A percentile compares a stretch with the other conserved stretches of the same genome.
phyloP scores from a whole-genome alignment of 2,797 vertebrate genomes.

The Pelochelys cantorii region DNA sequence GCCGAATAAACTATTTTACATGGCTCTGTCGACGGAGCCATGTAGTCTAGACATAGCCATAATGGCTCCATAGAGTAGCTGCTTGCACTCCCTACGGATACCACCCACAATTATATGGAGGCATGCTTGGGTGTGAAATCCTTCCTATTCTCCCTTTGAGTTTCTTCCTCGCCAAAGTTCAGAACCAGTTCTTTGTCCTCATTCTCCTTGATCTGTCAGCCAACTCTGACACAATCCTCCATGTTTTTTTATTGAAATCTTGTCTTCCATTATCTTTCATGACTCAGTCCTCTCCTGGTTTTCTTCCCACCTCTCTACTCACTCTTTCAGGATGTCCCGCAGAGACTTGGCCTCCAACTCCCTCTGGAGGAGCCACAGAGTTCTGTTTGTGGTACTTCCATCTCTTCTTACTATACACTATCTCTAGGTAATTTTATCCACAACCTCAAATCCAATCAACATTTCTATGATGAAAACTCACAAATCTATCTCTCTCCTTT shows the following conservation, averaged over 20 bases:
- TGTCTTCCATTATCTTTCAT: not conserved
- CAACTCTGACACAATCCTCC: not conserved
- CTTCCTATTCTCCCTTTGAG: not conserved
- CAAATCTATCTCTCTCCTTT: not conserved
- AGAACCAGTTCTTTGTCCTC: not conserved
- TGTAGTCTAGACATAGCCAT: no score
- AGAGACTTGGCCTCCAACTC: not conserved
- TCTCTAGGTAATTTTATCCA: not conserved
- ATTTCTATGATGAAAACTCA: not conserved
- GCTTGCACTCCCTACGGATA: not conserved
- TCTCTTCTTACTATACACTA: not conserved
- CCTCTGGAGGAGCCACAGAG: not conserved
- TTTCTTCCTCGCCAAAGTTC: not conserved
- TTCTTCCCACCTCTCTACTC: not conserved
- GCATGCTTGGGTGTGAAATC: not conserved
- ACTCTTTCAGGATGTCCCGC: not conserved
- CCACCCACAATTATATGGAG: not conserved
- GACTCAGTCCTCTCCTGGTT: not conserved
- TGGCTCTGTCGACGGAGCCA: no score
- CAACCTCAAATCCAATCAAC: not conserved
- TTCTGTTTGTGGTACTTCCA: not conserved
- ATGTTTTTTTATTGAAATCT: not conserved
- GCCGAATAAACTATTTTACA: no score
- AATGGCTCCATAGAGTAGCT: not conserved
- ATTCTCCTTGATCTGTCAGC: not conserved